Evolutionary conservation across 2,888 invertebrate species (phyloP), one percentile per base, ranked within the genome.

Genomic region (Macrosoma leucophasiata): DNA sequence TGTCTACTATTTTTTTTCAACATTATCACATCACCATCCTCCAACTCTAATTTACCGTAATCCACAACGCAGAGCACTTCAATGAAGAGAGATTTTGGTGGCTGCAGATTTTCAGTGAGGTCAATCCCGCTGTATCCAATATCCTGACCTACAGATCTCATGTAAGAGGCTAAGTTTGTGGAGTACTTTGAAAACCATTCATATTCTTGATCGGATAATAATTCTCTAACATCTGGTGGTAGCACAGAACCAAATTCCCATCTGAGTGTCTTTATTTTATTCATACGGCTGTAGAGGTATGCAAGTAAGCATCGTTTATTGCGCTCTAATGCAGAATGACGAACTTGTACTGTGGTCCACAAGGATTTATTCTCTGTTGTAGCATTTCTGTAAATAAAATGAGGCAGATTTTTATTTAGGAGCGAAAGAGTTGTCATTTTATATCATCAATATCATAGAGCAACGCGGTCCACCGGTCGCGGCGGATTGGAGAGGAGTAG

Each of bases 221-320:
- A 89, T 33, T 88, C 86, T 62, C 92, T 91, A 0, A 97, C 90
- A 62, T 97, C 96, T 0, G 88, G 70, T 0, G 98, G 97, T 33
- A 98, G 71, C 26, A 96, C 91, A 19, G 96, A 93, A 1, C 98
- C 98, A 65, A 97, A 94, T 58, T 97, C 94, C 98, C 98, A 98
- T 26, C 98, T 87, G 70, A 96, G 87, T n/a, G 92, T 90, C 51
- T 92, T 89, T 12, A 98, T 88, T 56, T 91, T 89, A 47, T 88
- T 86, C 65, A 97, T 84, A 46, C 98, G 86, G 55, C 93, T 93
- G 65, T 93, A 92, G 30, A 94, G 79, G 56, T 95, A 95, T 0
- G 94, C 90, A 1, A 97, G 77, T 0, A 98, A 82, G 61, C 97
- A 98, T 18, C 98, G 88, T 62, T 96, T 92, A 62, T 97, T 96